Conservation (phyloP, 2,888 invertebrate genomes). For the Orgyia antiqua region DNA sequence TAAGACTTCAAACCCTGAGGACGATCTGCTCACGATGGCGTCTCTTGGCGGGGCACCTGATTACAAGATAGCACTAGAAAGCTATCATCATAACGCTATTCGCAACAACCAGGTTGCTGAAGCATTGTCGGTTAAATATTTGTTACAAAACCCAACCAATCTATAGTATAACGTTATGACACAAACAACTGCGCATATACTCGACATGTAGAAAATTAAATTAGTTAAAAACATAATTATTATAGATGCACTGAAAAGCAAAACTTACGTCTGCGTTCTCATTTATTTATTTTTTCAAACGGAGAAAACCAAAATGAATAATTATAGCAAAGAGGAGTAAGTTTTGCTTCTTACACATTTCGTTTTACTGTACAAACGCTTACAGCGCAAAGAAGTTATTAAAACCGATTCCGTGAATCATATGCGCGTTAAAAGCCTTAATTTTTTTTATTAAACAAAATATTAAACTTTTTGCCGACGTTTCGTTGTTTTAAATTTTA, state of each 20-base stretch:
- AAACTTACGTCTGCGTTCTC: constrained; percentile 9
- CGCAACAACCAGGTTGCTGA: constrained; percentile 31
- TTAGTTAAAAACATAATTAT: constrained; percentile 16
- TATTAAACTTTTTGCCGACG: no score
- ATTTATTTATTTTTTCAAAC: not conserved
- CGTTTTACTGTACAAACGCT: constrained; percentile 20
- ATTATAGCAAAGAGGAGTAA: constrained; percentile 7
- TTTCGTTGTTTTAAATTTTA: no score
- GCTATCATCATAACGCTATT: constrained; percentile 41
- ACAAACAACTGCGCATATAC: constrained; percentile 27
- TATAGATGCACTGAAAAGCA: constrained; percentile 14
- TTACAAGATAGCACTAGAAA: constrained; percentile 34
- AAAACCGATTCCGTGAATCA: constrained; percentile 43
- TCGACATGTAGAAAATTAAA: constrained; percentile 18
- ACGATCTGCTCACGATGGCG: constrained; percentile 52
- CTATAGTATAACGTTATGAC: constrained; percentile 38
- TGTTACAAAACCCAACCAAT: constrained; percentile 29
- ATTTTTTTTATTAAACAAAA: no score
- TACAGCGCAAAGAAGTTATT: constrained; percentile 22
- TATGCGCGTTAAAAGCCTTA: constrained; percentile 11
- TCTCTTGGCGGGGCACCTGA: constrained; percentile 52
- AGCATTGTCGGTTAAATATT: constrained; percentile 27
- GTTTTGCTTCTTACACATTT: constrained; percentile 17
- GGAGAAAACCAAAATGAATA: not conserved
- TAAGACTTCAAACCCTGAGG: constrained; percentile 62